Percentiles rank a stretch among this genome's conserved stretches.
Evolutionary conservation across 2,888 invertebrate genomes (phyloP).

Genomic region (Sceliomorpha sp.): DNA sequence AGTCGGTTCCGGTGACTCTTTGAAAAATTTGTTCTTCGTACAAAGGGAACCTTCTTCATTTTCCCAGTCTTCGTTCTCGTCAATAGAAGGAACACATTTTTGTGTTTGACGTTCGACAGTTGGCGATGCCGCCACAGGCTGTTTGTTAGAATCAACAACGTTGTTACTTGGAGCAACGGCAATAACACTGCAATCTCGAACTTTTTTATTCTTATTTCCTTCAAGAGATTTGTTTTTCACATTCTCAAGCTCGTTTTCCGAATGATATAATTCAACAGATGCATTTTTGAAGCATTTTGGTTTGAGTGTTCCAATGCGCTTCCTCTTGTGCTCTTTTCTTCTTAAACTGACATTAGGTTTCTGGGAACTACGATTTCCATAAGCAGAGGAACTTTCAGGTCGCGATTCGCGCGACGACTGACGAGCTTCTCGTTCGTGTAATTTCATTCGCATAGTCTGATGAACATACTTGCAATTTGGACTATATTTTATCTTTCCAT

Average conservation of each 20-base stretch:
- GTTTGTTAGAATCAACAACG: neutral
- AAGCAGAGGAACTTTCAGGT: constrained; percentile 16
- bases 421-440: constrained; percentile 65
- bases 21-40: constrained; percentile 5
- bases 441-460: constrained; percentile 70
- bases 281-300: constrained; percentile 28
- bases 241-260: constrained; percentile 3
- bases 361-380: constrained; percentile 10
- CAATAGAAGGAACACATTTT: no score
- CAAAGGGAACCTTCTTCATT: constrained; percentile 8
- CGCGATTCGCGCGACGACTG: constrained; percentile 9
- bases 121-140: constrained; percentile 3
- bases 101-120: constrained; percentile 5
- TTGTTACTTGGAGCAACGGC: constrained; percentile 39
- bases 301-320: constrained; percentile 13
- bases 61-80: constrained; percentile 9
- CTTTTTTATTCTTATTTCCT: constrained; percentile 39
- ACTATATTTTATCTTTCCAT: constrained; percentile 77
- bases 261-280: constrained; percentile 14
- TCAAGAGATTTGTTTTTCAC: constrained; percentile 17
- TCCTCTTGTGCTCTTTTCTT: constrained; percentile 39
- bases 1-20: constrained; percentile 3
- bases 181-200: constrained; percentile 50
- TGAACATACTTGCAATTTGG: constrained; percentile 75
- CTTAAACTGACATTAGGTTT: constrained; percentile 7